phyloP scores from a whole-genome alignment of 2,888 invertebrate species.

The Morpho deidamia region DNA sequence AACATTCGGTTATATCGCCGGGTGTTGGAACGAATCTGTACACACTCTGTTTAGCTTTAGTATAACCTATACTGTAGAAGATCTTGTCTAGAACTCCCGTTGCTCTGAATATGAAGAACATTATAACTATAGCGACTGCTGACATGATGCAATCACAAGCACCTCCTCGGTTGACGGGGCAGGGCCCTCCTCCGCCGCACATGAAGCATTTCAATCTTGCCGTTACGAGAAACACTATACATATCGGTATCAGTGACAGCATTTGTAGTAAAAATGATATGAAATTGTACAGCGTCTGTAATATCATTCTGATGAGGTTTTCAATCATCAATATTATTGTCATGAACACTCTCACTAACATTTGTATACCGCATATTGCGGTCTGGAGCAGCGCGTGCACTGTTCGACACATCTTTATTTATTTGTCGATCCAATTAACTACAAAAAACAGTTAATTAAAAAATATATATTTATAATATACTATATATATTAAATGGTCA shows the following conservation, averaged over 20 bases:
- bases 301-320: conserved; percentile 55
- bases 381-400: conserved; percentile 47
- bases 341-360: conserved; percentile 61
- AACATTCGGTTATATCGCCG: conserved; percentile 51
- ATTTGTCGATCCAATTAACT: no score
- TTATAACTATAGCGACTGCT: conserved; percentile 42
- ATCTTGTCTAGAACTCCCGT: conserved; percentile 57
- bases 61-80: conserved; percentile 55
- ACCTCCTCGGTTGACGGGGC: conserved; percentile 51
- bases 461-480: no score
- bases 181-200: conserved; percentile 58
- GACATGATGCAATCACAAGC: conserved; percentile 60
- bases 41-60: conserved; percentile 34
- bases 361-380: conserved; percentile 56
- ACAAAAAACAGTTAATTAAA: no score
- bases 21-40: conserved; percentile 44
- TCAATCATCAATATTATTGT: conserved; percentile 61
- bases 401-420: conserved; percentile 56
- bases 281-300: conserved; percentile 61
- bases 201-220: conserved; percentile 54
- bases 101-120: conserved; percentile 54
- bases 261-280: conserved; percentile 58
- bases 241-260: conserved; percentile 58
- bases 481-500: no score
- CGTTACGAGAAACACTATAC: conserved; percentile 52